Evolutionary conservation across 2,888 invertebrate genomes (phyloP).

Genomic region (Rhogogaster chlorosoma): DNA sequence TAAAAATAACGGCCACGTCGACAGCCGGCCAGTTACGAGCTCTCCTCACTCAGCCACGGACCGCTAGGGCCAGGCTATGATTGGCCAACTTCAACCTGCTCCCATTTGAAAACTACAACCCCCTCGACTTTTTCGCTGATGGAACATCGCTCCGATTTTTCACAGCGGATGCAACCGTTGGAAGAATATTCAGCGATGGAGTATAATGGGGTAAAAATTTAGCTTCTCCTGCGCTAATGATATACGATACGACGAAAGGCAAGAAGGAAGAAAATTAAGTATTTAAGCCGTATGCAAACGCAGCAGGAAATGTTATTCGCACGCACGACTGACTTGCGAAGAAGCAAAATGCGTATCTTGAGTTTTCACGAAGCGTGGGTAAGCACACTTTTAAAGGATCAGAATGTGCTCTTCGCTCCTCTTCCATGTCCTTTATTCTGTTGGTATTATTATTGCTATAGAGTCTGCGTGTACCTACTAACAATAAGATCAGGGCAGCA

Average conservation of each 20-base stretch:
- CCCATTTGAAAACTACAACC: neutral
- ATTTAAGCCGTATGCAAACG: neutral
- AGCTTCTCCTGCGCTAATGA: neutral
- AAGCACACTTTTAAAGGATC: conserved; percentile 20
- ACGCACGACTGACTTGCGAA: conserved; percentile 33
- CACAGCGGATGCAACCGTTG: neutral
- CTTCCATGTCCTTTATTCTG: neutral
- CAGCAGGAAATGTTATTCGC: conserved; percentile 12
- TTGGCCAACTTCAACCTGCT: neutral
- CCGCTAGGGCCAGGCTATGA: neutral
- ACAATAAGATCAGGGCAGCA: neutral
- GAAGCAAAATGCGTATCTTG: neutral
- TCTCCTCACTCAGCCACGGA: neutral
- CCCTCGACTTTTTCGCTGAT: neutral
- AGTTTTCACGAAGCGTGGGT: neutral
- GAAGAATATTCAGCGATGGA: neutral
- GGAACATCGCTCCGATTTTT: neutral
- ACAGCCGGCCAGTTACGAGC: neutral
- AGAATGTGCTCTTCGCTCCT: neutral
- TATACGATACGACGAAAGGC: neutral
- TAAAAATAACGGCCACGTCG: neutral
- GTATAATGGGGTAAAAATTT: neutral
- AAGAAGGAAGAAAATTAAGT: neutral
- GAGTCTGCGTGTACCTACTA: neutral
- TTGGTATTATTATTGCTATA: neutral